Conservation (phyloP, 2,888 invertebrate species). For the Atethmia centrago region DNA sequence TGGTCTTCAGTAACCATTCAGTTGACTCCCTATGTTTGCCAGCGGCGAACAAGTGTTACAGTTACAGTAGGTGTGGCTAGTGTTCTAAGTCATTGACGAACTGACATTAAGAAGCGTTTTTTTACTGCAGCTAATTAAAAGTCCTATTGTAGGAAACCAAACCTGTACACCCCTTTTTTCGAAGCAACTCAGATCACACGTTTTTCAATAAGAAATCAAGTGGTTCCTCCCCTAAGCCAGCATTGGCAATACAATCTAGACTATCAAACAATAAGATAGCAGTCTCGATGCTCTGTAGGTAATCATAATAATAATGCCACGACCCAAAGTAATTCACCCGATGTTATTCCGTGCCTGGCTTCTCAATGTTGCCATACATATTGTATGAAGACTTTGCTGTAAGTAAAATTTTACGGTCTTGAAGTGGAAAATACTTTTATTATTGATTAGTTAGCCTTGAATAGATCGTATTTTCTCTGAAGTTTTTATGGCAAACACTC, state of each 20-base stretch:
- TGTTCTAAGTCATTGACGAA: no score
- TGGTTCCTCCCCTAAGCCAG: background rate
- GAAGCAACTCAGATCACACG: no score
- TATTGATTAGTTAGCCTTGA: slow-evolving; percentile 23
- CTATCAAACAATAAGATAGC: slow-evolving; percentile 65
- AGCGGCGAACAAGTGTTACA: no score
- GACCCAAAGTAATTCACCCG: slow-evolving; percentile 54
- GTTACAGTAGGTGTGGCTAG: no score
- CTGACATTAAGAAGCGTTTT: no score
- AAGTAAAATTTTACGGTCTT: slow-evolving; percentile 65
- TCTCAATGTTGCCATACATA: slow-evolving; percentile 71
- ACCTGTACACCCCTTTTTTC: no score
- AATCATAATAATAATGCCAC: slow-evolving; percentile 67
- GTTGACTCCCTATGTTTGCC: no score
- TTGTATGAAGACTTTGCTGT: slow-evolving; percentile 66
- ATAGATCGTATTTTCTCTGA: background rate
- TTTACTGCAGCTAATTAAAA: no score
- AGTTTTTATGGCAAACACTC: background rate
- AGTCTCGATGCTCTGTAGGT: slow-evolving; percentile 63
- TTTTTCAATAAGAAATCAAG: slow-evolving; percentile 6
- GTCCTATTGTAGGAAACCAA: no score
- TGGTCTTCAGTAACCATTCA: no score
- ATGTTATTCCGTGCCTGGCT: slow-evolving; percentile 66
- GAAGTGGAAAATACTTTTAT: slow-evolving; percentile 29
- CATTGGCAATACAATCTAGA: slow-evolving; percentile 59